Evolutionary conservation across 2,797 vertebrate species (phyloP), one percentile per base, ranked within the genome.

Genomic region (Phrynocephalus guinanensis): DNA sequence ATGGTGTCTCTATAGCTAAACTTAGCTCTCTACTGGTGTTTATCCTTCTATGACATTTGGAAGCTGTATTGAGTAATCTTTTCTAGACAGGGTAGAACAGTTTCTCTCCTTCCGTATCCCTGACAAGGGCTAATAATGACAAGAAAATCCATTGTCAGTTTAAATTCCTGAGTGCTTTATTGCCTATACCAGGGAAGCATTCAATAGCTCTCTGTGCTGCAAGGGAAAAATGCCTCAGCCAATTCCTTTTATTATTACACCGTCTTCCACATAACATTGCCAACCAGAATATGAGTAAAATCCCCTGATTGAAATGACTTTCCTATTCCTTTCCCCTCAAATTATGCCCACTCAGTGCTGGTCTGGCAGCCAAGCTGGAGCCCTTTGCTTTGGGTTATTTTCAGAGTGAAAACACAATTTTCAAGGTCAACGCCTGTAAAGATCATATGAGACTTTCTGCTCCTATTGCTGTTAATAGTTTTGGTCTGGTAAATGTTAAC

Each of bases 111-210:
- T 91, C 91, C 60, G 10, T 91, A 82, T 6, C 91, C 44, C 38
- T 79, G 67, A 44, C 71, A 91, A 84, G 11, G 9, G 0, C 1
- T 89, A 80, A 88, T 50, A 89, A 84, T 90, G 71, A 88, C 0
- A 6, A 89, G 67, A 94, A 93, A 90, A 91, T 86, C 3, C 83
- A 30, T 92, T 91, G 93, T 33, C 85, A 76, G 60, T 11, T 90
- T 88, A 92, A 94, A 92, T 56, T 93, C 85, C 22, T 82, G 87
- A 79, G 88, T 1, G 89, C 18, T 90, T 85, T 38, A 87, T 26
- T 92, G 75, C 76, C 83, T 48, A 84, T 52, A 2, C 0, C 22
- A 79, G 30, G 82, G 24, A 76, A 26, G 82, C 50, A 20, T 92
- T 89, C 84, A 89, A 91, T 89, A 77, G 11, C 68, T 89, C 86